Evolutionary conservation across 2,888 invertebrate species (phyloP).

Genomic region (Pollenia amentaria): DNA sequence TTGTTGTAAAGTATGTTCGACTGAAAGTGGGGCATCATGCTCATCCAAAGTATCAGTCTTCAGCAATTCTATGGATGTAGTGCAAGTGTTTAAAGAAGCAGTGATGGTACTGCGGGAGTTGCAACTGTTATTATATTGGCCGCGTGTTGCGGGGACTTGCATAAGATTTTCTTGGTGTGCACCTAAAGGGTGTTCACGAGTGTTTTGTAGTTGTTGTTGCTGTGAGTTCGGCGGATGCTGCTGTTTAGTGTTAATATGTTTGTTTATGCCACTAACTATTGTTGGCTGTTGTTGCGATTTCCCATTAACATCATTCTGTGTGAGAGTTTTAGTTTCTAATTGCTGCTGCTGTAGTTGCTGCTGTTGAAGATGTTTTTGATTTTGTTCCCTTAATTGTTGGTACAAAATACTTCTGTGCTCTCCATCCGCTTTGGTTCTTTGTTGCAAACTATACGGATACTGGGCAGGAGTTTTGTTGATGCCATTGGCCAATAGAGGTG

Average conservation of each 20-base stretch:
- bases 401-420: conserved; percentile 77
- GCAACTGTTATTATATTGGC: conserved; percentile 25
- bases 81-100: background rate
- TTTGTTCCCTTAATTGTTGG: conserved; percentile 76
- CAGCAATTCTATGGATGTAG: background rate
- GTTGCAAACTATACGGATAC: conserved; percentile 77
- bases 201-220: conserved; percentile 14
- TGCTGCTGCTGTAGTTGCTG: conserved; percentile 60
- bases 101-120: background rate
- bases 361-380: conserved; percentile 72
- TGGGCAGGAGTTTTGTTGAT: conserved; percentile 71
- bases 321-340: conserved; percentile 55
- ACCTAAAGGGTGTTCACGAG: conserved; percentile 78
- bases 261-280: background rate
- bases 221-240: conserved; percentile 55
- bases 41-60: conserved; percentile 57
- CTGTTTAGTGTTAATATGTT: conserved; percentile 66
- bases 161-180: conserved; percentile 62
- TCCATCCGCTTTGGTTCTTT: conserved; percentile 80
- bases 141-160: conserved; percentile 6
- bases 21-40: conserved; percentile 72
- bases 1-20: conserved; percentile 78
- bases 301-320: conserved; percentile 57
- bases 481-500: conserved; percentile 63
- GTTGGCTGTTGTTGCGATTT: conserved; percentile 69